A percentile compares a stretch with the other conserved stretches of the same genome.
Conservation (phyloP, 2,888 invertebrate species). For the Hirtodrosophila trivittata region DNA sequence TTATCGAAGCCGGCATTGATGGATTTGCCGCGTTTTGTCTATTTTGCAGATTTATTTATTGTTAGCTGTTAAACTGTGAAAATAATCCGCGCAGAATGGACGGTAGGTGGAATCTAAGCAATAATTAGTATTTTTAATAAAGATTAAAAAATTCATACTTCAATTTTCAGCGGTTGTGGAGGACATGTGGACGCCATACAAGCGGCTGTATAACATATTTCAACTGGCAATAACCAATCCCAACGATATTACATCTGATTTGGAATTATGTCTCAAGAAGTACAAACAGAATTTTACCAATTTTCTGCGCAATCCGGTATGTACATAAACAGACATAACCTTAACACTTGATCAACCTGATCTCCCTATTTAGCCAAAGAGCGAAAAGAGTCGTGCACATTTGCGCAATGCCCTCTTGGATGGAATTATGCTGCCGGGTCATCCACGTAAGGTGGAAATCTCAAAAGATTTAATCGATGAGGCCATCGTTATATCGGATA, state of each 20-base stretch:
- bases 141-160: no score
- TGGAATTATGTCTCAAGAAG: conserved; percentile 90
- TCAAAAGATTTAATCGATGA: conserved; percentile 95
- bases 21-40: background rate
- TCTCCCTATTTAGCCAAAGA: conserved; percentile 87
- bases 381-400: conserved; percentile 90
- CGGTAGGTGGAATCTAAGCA: conserved; percentile 1
- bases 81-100: conserved; percentile 3
- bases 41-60: no score
- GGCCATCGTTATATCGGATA: conserved; percentile 96
- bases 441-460: conserved; percentile 88
- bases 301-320: conserved; percentile 93
- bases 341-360: background rate
- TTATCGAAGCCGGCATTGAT: background rate
- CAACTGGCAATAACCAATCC: conserved; percentile 88
- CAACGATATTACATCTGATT: conserved; percentile 85
- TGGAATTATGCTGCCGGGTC: conserved; percentile 89
- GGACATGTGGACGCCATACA: conserved; percentile 94
- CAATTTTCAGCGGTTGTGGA: conserved; percentile 84
- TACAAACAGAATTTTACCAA: conserved; percentile 94
- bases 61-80: no score
- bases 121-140: no score
- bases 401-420: conserved; percentile 91
- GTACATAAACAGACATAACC: conserved; percentile 67
- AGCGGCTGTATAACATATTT: conserved; percentile 89